Base-by-base conservation (phyloP, 1,140 invertebrate genomes). In the Bactericera cockerelli region DNA sequence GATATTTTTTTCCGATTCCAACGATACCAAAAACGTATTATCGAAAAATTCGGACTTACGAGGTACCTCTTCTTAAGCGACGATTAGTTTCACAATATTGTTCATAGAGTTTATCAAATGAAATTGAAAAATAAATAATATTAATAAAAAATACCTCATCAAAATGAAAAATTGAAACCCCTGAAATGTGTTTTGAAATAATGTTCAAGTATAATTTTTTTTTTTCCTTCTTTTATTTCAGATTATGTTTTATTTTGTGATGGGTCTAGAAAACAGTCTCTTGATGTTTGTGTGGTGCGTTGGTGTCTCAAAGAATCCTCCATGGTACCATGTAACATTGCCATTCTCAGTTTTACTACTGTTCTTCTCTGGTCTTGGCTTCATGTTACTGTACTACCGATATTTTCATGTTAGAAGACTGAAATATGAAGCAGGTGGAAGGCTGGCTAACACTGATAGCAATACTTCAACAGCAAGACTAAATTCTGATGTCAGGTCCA, bases 161-260 rank as follows among this genome's bases (percentile, higher is more conserved):
- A n/a, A n/a, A n/a, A n/a, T n/a, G n/a, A n/a, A n/a, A n/a, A n/a
- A n/a, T n/a, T n/a, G n/a, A n/a, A n/a, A n/a, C n/a, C n/a, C n/a
- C n/a, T n/a, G n/a, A n/a, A n/a, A n/a, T n/a, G n/a, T n/a, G n/a
- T n/a, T n/a, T n/a, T n/a, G n/a, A n/a, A n/a, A n/a, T n/a, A n/a
- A n/a, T n/a, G n/a, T n/a, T n/a, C n/a, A n/a, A n/a, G n/a, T n/a
- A n/a, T n/a, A n/a, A n/a, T n/a, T n/a, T n/a, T n/a, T n/a, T n/a
- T n/a, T n/a, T 60, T 2, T 58, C 59, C 61, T 63, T 63, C 63
- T 56, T 63, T 64, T 60, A 63, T 71, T 63, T 16, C 66, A 81
- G 82, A 72, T 81, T 11, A 86, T 86, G 57, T 94, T 88, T 75
- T 93, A 93, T 72, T 77, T 84, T n/a, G 87, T 91, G 26, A 92